Conservation (phyloP, 2,113 vertebrate species). For the Cichladusa arquata region DNA sequence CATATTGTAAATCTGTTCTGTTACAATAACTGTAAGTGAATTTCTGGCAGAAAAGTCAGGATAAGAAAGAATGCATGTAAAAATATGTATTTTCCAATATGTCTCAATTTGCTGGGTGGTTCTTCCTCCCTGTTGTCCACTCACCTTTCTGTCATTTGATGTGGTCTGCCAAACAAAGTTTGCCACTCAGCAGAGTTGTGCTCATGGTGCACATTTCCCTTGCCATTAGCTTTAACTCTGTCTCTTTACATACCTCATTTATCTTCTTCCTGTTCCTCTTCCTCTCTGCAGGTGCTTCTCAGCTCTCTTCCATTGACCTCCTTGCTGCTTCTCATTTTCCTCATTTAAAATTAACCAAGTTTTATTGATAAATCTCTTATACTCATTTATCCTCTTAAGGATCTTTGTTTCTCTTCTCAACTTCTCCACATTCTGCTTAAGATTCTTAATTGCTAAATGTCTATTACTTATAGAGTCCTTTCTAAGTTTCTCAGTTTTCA, state of each 20-base stretch:
- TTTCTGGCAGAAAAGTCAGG: background rate
- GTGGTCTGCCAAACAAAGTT: background rate
- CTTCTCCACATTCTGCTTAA: background rate
- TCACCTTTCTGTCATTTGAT: background rate
- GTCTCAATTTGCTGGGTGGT: background rate
- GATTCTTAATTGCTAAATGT: conserved; percentile 19
- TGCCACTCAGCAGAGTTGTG: background rate
- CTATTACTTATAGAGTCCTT: background rate
- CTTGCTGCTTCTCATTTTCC: background rate
- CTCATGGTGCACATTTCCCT: background rate
- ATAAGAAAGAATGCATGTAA: background rate
- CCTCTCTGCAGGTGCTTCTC: background rate
- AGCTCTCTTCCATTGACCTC: background rate
- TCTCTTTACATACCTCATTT: background rate
- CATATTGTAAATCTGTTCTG: background rate
- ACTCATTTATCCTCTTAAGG: background rate
- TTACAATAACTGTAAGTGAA: background rate
- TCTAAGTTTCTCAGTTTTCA: background rate
- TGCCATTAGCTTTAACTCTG: background rate
- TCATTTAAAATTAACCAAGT: background rate
- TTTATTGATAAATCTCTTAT: conserved; percentile 18
- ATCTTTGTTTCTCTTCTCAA: background rate
- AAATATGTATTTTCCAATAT: background rate
- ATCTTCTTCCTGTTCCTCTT: background rate
- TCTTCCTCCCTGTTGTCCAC: background rate